Evolutionary conservation across 2,113 vertebrate species (phyloP), one percentile per base, ranked within the genome.

Genomic region (Colinus virginianus): DNA sequence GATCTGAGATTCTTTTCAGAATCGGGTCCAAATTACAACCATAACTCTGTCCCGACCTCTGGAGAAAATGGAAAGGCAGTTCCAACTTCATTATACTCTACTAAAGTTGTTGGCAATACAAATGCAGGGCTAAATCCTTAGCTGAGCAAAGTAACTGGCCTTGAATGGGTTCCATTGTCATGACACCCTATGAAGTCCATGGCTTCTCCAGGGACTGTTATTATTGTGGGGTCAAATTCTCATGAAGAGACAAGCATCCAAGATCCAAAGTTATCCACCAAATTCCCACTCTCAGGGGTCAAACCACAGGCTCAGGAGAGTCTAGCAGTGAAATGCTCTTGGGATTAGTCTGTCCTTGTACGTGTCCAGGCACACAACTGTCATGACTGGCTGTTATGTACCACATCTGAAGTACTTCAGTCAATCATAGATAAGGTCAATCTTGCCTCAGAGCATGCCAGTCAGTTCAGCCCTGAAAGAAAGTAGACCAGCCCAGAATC

Each of bases 51-150:
- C 43, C 63, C 1, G 0, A 87, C 78, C 91, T 93, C 58, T 26
- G 4, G 91, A 97, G 92, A 85, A 91, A 96, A 97, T 97, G 94
- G 96, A 97, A 97, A 96, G 62, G 45, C 46, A 94, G 66, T 96
- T 96, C 72, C 67, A 86, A 74, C 85, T 87, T 94, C 49, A 75
- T 97, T 95, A 96, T 48, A 49, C 56, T 51, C 58, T 86, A 28
- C 92, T 96, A 93, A 91, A 96, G 85, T 88, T 93, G 91, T 55
- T 1, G 3, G 58, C 45, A 68, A 42, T 61, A 88, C 42, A 96
- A 96, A 91, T 23, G 2, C 16, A 83, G 77, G 36, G 64, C 36
- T 80, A 46, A 80, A 64, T 78, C 64, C 72, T 72, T 48, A 89
- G 9, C 61, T 66, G 49, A 68, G 68, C 66, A 82, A 59, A 83